Evolutionary conservation across 2,113 vertebrate genomes (phyloP), one percentile per base, ranked within the genome.

Genomic region (Neomonachus schauinslandi): DNA sequence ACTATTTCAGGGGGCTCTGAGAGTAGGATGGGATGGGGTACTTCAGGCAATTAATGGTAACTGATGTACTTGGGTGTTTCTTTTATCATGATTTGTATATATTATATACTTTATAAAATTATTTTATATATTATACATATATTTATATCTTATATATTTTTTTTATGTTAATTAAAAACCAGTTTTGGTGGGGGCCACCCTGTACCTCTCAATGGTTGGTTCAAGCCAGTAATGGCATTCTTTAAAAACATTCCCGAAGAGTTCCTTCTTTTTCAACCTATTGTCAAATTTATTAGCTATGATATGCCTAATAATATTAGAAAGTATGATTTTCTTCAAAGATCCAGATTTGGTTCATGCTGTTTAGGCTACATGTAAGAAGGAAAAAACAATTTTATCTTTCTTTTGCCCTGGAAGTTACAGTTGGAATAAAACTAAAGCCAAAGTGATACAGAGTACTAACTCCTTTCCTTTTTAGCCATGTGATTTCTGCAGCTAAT

Each of bases 401-500:
- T 36, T 57, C n/a, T 71, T 83, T 83, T 74, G 4, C 46, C 67
- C 24, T 79, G 80, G 39, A 86, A 96, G 28, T 83, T 72, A 39
- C 39, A 65, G 3, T 28, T 94, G 83, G 21, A 89, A 89, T 89
- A 79, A 93, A 88, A 76, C 19, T 69, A 19, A 90, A 94, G 49
- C 92, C 42, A 15, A 92, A 92, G 53, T 79, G 51, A 83, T 42
- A 22, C 0, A 71, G 69, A 69, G 3, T 51, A 69, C 46, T 93
- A 88, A 80, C 83, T 26, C 1, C 65, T 77, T 86, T 95, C n/a
- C 69, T 67, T 80, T 80, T 90, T 86, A 89, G 80, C 74, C 91
- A 6, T 59, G 63, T 39, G 31, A 96, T 95, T 87, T 92, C 82
- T 61, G 51, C 33, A 86, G 72, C 49, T 92, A 91, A 95, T 95